phyloP scores from a whole-genome alignment of 2,888 invertebrate genomes.

The Panzeria rudis region DNA sequence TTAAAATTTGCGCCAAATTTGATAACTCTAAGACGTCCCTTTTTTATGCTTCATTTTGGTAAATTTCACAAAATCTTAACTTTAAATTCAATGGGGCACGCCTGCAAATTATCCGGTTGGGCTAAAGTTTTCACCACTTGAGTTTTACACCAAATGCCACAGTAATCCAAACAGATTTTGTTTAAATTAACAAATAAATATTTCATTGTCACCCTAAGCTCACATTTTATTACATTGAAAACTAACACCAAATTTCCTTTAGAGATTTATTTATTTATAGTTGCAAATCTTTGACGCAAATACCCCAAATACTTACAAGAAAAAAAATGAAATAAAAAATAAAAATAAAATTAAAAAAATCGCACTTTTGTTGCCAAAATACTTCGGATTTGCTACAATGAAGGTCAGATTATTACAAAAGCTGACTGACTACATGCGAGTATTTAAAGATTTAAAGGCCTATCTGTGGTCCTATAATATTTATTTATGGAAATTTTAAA shows the following conservation, averaged over 20 bases:
- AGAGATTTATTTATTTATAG: neutral
- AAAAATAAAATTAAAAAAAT: neutral
- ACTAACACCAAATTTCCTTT: neutral
- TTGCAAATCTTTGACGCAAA: constrained; percentile 13
- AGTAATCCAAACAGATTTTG: too few relatives aligned
- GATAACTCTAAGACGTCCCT: too few relatives aligned
- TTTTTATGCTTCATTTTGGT: too few relatives aligned
- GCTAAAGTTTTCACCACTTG: too few relatives aligned
- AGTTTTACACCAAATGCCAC: too few relatives aligned
- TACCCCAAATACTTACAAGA: neutral
- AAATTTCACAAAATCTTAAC: too few relatives aligned
- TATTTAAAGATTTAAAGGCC: constrained; percentile 1
- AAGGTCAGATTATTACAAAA: constrained; percentile 25
- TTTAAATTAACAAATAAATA: too few relatives aligned
- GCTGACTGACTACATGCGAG: neutral
- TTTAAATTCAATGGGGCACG: too few relatives aligned
- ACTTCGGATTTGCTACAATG: neutral
- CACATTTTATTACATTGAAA: neutral
- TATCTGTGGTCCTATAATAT: neutral
- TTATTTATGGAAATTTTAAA: constrained; percentile 34
- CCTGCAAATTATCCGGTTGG: too few relatives aligned
- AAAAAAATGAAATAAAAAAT: neutral
- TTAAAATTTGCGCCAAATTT: too few relatives aligned
- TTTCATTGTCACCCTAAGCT: too few relatives aligned
- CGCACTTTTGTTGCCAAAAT: constrained; percentile 4